Percentiles rank a stretch among this genome's conserved stretches.
These are phyloP conservation scores for Canis aureus DNA, from an alignment of 2,113 vertebrate species.

Conservation along the genomic window DNA sequence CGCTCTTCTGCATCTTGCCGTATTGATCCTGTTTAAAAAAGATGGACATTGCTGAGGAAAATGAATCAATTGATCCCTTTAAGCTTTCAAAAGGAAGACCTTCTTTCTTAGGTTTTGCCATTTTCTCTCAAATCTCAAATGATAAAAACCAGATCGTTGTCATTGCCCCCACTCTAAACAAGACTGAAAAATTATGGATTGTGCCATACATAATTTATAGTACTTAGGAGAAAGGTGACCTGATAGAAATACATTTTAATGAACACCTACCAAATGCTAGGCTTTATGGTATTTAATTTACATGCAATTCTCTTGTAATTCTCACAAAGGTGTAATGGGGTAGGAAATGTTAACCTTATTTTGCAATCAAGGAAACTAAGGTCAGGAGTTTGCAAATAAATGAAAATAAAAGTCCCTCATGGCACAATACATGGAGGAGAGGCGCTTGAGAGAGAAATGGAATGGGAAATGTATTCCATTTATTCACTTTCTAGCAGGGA, in stretches of 20 bases:
- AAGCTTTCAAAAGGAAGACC: slow-evolving; percentile 41
- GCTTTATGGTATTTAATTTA: not conserved
- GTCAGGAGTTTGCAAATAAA: slow-evolving; percentile 36
- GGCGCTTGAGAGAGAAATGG: not conserved
- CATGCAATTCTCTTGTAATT: not conserved
- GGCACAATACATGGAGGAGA: not conserved
- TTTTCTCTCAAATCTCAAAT: slow-evolving; percentile 9
- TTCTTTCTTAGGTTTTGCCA: not conserved
- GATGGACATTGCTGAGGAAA: not conserved
- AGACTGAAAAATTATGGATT: not conserved
- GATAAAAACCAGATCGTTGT: not conserved
- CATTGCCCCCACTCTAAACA: not conserved
- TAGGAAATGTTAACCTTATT: slow-evolving; percentile 14
- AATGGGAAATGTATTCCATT: not conserved
- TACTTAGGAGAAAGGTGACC: not conserved
- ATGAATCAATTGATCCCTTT: not conserved
- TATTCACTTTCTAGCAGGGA: not conserved
- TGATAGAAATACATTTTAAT: slow-evolving; percentile 40
- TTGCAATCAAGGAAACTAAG: slow-evolving; percentile 6
- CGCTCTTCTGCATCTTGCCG: not conserved
- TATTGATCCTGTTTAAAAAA: slow-evolving; percentile 25
- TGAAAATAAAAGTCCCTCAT: not conserved
- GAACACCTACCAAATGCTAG: not conserved
- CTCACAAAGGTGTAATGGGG: not conserved
- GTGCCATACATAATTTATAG: not conserved